These are phyloP conservation scores for Cantharis rufa DNA, from an alignment of 2,888 invertebrate species.

Conservation along the genomic window DNA sequence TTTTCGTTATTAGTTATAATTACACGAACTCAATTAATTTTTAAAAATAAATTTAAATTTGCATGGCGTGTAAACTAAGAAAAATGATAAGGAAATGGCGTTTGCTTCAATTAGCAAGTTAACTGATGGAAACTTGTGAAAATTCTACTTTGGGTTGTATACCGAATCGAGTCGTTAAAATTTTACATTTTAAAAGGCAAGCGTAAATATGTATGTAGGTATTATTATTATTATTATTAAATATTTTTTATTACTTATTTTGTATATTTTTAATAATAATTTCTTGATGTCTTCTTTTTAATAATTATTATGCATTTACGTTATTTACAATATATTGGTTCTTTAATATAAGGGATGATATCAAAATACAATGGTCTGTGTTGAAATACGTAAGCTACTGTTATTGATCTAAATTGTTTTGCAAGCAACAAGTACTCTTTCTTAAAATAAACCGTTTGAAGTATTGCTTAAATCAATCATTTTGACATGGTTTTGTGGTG, in stretches of 20 bases:
- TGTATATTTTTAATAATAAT: background rate
- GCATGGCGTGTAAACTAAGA: background rate
- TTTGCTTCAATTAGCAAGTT: background rate
- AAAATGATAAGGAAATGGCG: background rate
- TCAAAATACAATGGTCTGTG: constrained; percentile 16
- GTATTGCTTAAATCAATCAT: constrained; percentile 10
- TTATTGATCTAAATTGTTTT: constrained; percentile 20
- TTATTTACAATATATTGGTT: constrained; percentile 28
- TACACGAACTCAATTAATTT: background rate
- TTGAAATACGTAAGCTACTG: constrained; percentile 5
- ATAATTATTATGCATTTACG: constrained; percentile 25
- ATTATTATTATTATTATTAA: background rate
- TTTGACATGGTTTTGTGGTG: constrained; percentile 2
- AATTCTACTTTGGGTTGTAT: background rate
- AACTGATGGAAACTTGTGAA: background rate
- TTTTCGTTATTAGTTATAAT: background rate
- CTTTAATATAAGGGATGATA: constrained; percentile 24
- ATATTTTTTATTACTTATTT: background rate
- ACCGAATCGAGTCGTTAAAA: constrained; percentile 14
- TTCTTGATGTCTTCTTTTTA: constrained; percentile 4
- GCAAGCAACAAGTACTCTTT: constrained; percentile 26
- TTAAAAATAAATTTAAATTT: background rate
- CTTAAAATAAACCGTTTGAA: constrained; percentile 7
- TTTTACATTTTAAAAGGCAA: constrained; percentile 13
- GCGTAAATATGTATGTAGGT: constrained; percentile 9